These are phyloP conservation scores for Chiloscyllium plagiosum DNA, from an alignment of 2,113 vertebrate genomes.

Conservation along the genomic window DNA sequence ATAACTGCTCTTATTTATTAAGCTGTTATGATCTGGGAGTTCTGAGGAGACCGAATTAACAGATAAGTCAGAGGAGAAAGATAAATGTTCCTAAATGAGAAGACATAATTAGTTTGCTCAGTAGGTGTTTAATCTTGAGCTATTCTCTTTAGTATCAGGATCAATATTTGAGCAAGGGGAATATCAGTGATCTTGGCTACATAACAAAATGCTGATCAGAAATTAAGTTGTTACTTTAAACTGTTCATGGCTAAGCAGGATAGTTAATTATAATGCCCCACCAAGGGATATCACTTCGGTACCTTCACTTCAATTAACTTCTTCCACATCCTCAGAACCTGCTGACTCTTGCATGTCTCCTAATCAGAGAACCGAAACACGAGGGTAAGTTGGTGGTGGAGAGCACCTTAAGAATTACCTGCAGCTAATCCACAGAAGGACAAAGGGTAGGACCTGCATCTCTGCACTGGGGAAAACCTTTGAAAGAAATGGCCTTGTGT, in stretches of 20 bases:
- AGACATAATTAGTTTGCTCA: conserved; percentile 5
- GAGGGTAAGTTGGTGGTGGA: not conserved
- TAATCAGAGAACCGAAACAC: not conserved
- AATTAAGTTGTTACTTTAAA: conserved; percentile 4
- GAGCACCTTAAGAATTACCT: not conserved
- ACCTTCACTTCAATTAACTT: not conserved
- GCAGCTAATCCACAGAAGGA: not conserved
- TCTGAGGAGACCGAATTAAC: not conserved
- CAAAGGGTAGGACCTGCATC: too few relatives aligned
- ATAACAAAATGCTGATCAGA: not conserved
- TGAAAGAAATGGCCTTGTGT: not conserved
- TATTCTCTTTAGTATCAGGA: not conserved
- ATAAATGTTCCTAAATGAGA: conserved; percentile 10
- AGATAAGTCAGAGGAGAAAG: not conserved
- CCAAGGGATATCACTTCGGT: not conserved
- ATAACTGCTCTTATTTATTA: not conserved
- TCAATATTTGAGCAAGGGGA: not conserved
- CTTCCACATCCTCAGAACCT: not conserved
- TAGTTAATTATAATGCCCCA: not conserved
- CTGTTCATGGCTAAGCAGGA: not conserved
- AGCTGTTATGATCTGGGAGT: not conserved
- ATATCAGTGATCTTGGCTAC: not conserved
- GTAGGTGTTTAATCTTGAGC: not conserved
- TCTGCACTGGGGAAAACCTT: not conserved
- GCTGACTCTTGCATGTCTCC: not conserved